phyloP scores from a whole-genome alignment of 2,888 invertebrate species.

The Hirudinaria manillensis region DNA sequence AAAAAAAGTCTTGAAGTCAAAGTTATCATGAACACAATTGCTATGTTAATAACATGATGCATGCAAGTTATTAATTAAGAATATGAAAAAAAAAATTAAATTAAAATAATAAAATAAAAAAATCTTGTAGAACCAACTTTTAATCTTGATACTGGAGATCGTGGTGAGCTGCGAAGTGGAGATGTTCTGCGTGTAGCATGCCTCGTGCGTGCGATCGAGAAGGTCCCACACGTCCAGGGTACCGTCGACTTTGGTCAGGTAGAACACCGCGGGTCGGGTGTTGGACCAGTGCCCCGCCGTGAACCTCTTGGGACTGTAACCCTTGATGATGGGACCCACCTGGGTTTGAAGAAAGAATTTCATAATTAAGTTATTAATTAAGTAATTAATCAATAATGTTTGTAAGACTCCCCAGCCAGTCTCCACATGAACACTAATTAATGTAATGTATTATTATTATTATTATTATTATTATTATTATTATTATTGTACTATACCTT shows the following conservation, averaged over 20 bases:
- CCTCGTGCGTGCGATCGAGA: conserved; percentile 64
- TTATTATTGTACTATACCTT: neutral
- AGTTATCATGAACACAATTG: no score
- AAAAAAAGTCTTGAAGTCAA: no score
- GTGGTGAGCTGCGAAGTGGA: conserved; percentile 56
- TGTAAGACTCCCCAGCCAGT: no score
- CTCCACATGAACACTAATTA: no score
- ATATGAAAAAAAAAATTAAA: no score
- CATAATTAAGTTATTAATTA: no score
- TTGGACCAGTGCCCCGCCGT: conserved; percentile 66
- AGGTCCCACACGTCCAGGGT: conserved; percentile 65
- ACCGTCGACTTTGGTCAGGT: conserved; percentile 71
- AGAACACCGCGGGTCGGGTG: conserved; percentile 68
- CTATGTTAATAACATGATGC: no score
- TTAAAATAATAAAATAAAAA: no score
- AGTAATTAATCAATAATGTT: no score
- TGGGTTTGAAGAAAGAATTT: neutral
- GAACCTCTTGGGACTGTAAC: conserved; percentile 45
- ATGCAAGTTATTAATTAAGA: no score
- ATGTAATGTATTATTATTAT: no score
- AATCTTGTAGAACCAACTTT: no score
- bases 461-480: neutral
- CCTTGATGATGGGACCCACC: conserved; percentile 48
- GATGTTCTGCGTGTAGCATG: conserved; percentile 64
- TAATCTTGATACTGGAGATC: conserved; percentile 37